These are phyloP conservation scores for Zapornia atra DNA, from an alignment of 2,113 vertebrate genomes.

Conservation along the genomic window DNA sequence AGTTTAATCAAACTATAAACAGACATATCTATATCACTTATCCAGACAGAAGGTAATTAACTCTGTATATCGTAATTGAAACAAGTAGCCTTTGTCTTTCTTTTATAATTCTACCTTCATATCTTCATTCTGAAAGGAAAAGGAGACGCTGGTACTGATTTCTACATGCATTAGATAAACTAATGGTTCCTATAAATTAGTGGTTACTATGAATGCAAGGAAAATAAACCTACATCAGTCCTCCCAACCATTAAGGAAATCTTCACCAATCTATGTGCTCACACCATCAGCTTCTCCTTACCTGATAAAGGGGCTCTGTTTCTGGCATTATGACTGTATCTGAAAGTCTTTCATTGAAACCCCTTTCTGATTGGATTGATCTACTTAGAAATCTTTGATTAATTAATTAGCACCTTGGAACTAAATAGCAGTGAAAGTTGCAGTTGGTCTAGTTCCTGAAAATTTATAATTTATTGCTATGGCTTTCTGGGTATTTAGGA, in stretches of 20 bases:
- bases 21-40: not conserved
- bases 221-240: not conserved
- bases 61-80: not conserved
- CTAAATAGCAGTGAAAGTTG: not conserved
- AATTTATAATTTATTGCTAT: not conserved
- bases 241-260: not conserved
- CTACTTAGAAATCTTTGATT: not conserved
- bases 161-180: not conserved
- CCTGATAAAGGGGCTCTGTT: not conserved
- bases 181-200: too few relatives aligned
- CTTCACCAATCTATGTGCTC: not conserved
- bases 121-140: not conserved
- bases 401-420: not conserved
- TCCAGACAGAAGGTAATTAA: not conserved
- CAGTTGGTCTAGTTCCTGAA: not conserved
- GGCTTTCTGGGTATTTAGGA: not conserved
- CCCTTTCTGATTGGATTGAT: not conserved
- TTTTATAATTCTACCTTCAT: not conserved
- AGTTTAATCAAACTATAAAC: not conserved
- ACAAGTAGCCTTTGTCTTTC: not conserved
- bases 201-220: not conserved
- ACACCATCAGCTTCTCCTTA: not conserved
- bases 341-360: not conserved
- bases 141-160: not conserved
- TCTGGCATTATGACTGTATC: not conserved